Base-by-base conservation (phyloP, 30 jellyfish, hydroid and myxozoan genomes). In the Clytia hemisphaerica region DNA sequence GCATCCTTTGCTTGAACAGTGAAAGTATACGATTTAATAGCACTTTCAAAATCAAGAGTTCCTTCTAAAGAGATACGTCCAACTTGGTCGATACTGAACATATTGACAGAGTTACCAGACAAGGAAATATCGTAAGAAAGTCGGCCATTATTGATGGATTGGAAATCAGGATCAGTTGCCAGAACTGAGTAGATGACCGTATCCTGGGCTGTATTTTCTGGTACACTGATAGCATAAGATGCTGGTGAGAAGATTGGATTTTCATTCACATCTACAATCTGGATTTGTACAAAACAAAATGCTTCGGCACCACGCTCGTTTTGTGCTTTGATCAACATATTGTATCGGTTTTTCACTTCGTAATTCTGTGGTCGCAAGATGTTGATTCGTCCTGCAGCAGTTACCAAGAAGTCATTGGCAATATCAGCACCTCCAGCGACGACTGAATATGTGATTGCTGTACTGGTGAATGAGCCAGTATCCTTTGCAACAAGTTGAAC, bases 231-330 rank as follows among this genome's bases (percentile, higher is more conserved):
- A 16, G 51, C 78, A 29, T 80, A 71, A 2, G 48, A 4, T 10
- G 77, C 67, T 64, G 30, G 27, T 12, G 72, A 16, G 49, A 80
- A 80, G 44, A 1, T 21, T 38, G 93, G 93, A 4, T 16, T 19
- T 73, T 80, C 93, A 45, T 80, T 80, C 37, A 71, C 84, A 72
- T 80, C 93, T 6, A 19, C 27, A 15, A 80, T 60, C 26, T 42
- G 38, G 6, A 51, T 78, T 1, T 83, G 72, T 24, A 72, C 85
- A 3, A 77, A 75, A 37, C 82, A 53, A 38, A 26, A 51, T 2
- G 93, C 72, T 4, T 2, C 40, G 36, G 84, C 54, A 9, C 50
- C 75, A 54, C 93, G 38, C 66, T 80, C 93, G 49, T 80, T 80
- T 33, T 26, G 19, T 1, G 93, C 93, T 59, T 42, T 54, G 4